A percentile compares a stretch with the other conserved stretches of the same genome.
Evolutionary conservation across 2,888 invertebrate species (phyloP).

Genomic region (Yponomeuta evonymella): DNA sequence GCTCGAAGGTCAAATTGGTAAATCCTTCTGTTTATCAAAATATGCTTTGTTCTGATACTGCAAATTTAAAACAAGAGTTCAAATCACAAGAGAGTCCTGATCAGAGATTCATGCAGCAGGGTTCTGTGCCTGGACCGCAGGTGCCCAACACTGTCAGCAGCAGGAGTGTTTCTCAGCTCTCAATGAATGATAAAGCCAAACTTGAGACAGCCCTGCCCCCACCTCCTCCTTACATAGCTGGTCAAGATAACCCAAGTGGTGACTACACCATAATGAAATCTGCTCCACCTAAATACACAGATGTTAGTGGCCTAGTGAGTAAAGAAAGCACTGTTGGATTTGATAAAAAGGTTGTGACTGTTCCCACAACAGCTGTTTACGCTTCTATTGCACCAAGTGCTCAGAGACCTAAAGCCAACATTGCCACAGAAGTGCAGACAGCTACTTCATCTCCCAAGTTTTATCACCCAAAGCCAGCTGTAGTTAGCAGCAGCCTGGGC

Average conservation of each 20-base stretch:
- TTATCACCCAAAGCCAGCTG: constrained; percentile 73
- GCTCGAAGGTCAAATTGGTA: constrained; percentile 53
- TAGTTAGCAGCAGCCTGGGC: constrained; percentile 74
- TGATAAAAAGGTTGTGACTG: constrained; percentile 63
- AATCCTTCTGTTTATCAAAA: constrained; percentile 69
- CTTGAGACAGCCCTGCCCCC: constrained; percentile 66
- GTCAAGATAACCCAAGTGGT: constrained; percentile 53
- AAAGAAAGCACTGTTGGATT: constrained; percentile 53
- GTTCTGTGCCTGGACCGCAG: constrained; percentile 62
- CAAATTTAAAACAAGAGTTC: constrained; percentile 54
- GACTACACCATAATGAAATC: constrained; percentile 71
- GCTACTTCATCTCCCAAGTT: constrained; percentile 73
- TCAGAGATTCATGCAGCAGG: constrained; percentile 59
- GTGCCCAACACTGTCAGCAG: constrained; percentile 53
- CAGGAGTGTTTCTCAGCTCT: constrained; percentile 46
- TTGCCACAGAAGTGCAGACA: constrained; percentile 74
- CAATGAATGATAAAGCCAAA: constrained; percentile 54
- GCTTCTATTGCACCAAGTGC: constrained; percentile 73
- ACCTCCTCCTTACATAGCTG: constrained; percentile 53
- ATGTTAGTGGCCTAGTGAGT: constrained; percentile 60
- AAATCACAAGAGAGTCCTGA: constrained; percentile 47
- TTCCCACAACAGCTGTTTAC: constrained; percentile 71
- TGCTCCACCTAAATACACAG: constrained; percentile 67
- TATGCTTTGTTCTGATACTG: constrained; percentile 63
- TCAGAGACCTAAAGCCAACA: constrained; percentile 70